Conservation (phyloP, 2,113 vertebrate genomes). For the Tenebrosternarchus preto region DNA sequence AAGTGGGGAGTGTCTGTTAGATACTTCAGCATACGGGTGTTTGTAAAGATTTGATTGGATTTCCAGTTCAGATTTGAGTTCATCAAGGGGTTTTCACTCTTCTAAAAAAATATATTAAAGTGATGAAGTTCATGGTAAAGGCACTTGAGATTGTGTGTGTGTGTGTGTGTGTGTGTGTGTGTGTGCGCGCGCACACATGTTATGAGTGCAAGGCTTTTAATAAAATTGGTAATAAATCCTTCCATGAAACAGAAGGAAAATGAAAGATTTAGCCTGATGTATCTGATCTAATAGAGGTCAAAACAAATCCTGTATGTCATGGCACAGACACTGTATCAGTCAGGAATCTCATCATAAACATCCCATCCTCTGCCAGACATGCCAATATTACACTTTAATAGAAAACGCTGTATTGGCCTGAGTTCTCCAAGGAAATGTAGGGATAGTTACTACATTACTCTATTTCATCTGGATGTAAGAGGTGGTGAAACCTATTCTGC, state of each 20-base stretch:
- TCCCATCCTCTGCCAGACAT: conserved; percentile 12
- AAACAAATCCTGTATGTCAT: conserved; percentile 31
- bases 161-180: background rate
- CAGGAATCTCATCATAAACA: conserved; percentile 34
- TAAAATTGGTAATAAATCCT: conserved; percentile 39
- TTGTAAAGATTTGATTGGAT: background rate
- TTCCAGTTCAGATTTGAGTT: conserved; percentile 2
- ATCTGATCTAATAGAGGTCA: conserved; percentile 43
- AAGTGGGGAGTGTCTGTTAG: background rate
- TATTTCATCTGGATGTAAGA: conserved; percentile 4
- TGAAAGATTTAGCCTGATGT: conserved; percentile 34
- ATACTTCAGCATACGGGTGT: background rate
- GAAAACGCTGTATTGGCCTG: conserved; percentile 1
- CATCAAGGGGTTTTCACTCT: background rate
- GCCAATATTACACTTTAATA: conserved; percentile 38
- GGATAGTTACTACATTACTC: conserved; percentile 17
- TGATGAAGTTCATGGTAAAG: background rate
- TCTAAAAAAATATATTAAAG: conserved; percentile 4
- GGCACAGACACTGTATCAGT: conserved; percentile 31
- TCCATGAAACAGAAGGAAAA: conserved; percentile 30
- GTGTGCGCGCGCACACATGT: background rate
- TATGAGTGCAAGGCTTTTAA: conserved; percentile 24
- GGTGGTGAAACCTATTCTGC: background rate
- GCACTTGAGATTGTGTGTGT: background rate
- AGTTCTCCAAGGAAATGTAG: conserved; percentile 4